phyloP scores from a whole-genome alignment of 1,140 invertebrate species.

The Acromyrmex echinatior region DNA sequence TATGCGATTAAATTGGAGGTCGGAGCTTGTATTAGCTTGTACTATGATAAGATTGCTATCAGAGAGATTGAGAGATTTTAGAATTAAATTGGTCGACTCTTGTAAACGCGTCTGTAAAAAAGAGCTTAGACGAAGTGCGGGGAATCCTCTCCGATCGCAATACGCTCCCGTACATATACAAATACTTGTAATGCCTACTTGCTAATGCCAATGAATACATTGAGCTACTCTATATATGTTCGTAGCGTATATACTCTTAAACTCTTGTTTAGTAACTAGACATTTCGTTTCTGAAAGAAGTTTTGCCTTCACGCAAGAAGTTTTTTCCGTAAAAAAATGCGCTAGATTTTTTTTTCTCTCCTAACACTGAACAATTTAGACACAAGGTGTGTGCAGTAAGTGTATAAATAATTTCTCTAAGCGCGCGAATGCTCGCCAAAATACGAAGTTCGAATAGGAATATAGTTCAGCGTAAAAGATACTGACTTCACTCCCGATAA shows the following conservation, averaged over 20 bases:
- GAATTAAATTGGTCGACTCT: slow-evolving; percentile 39
- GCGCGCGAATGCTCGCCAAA: slow-evolving; percentile 68
- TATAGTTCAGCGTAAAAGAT: slow-evolving; percentile 81
- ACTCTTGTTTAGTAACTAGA: slow-evolving; percentile 72
- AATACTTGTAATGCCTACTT: slow-evolving; percentile 73
- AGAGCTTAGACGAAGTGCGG: slow-evolving; percentile 1
- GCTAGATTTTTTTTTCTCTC: neutral
- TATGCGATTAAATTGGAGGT: slow-evolving; percentile 6
- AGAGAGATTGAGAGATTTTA: slow-evolving; percentile 39
- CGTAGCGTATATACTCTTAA: slow-evolving; percentile 73
- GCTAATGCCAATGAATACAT: slow-evolving; percentile 72
- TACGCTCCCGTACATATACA: slow-evolving; percentile 63
- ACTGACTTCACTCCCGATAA: slow-evolving; percentile 79
- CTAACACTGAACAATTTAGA: slow-evolving; percentile 55
- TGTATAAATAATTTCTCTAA: slow-evolving; percentile 79
- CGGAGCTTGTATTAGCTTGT: neutral
- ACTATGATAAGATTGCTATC: slow-evolving; percentile 32
- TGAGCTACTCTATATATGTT: slow-evolving; percentile 76
- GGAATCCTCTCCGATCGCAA: slow-evolving; percentile 68
- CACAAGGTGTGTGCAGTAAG: slow-evolving; percentile 57
- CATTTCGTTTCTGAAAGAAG: slow-evolving; percentile 68
- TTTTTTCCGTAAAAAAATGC: slow-evolving; percentile 68
- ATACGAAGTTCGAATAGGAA: slow-evolving; percentile 76
- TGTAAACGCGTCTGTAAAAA: slow-evolving; percentile 41
- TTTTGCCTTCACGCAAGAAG: slow-evolving; percentile 61